Percentiles rank a stretch among this genome's conserved stretches.
Conservation (phyloP, 1,140 invertebrate genomes). For the Atopsyche davidsoni region DNA sequence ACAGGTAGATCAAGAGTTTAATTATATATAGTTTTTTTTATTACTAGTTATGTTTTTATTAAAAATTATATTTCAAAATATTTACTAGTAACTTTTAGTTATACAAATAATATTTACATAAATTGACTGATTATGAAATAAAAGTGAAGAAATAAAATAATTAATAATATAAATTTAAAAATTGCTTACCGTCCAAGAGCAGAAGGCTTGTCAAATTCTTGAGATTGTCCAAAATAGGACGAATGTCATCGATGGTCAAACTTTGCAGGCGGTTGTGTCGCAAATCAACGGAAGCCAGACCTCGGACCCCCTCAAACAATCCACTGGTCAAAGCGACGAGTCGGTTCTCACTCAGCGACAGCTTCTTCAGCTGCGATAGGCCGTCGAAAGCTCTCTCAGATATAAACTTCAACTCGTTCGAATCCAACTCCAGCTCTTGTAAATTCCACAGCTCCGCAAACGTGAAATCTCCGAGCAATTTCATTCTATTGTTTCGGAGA, state of each 20-base stretch:
- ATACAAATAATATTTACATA: too few species aligned
- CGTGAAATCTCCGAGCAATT: conserved; percentile 62
- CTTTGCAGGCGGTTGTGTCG: conserved; percentile 65
- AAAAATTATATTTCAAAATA: too few species aligned
- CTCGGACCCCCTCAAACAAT: conserved; percentile 58
- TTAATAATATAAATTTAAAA: too few species aligned
- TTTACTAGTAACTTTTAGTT: too few species aligned
- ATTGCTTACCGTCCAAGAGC: conserved; percentile 65
- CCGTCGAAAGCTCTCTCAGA: conserved; percentile 66
- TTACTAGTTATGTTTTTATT: too few species aligned
- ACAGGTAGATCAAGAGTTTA: too few species aligned
- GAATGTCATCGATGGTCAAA: conserved; percentile 63
- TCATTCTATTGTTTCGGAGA: conserved; percentile 61
- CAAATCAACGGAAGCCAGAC: conserved; percentile 63
- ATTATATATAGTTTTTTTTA: too few species aligned
- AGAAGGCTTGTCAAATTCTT: conserved; percentile 61
- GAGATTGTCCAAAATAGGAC: conserved; percentile 69
- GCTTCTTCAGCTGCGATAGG: conserved; percentile 57
- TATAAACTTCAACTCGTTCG: conserved; percentile 58
- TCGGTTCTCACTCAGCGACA: conserved; percentile 67
- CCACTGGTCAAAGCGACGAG: conserved; percentile 59
- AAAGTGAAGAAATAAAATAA: too few species aligned
- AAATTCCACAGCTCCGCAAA: conserved; percentile 69
- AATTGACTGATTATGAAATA: too few species aligned
- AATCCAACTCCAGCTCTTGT: conserved; percentile 63